phyloP scores from a whole-genome alignment of 1,140 invertebrate species.

The Diorhabda elongata region DNA sequence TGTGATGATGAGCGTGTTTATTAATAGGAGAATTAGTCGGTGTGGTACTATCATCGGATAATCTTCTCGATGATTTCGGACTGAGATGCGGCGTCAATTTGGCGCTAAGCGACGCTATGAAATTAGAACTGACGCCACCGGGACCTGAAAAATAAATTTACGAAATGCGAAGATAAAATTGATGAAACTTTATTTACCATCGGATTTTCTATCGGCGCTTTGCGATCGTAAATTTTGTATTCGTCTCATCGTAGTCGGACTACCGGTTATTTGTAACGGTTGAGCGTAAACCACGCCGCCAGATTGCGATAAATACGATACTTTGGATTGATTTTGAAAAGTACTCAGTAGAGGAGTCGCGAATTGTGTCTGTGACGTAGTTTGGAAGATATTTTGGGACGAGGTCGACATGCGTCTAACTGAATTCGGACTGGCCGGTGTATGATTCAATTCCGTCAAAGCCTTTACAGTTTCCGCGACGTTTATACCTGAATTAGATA shows the following conservation, averaged over 20 bases:
- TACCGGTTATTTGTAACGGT: conserved; percentile 50
- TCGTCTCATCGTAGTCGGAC: conserved; percentile 49
- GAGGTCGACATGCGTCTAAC: conserved; percentile 56
- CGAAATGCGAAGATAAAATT: too few relatives aligned
- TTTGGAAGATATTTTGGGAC: conserved; percentile 38
- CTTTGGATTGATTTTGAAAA: conserved; percentile 51
- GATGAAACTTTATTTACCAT: conserved; percentile 42
- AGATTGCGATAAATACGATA: conserved; percentile 45
- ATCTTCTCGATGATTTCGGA: conserved; percentile 49
- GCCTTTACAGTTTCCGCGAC: conserved; percentile 86
- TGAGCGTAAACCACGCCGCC: conserved; percentile 52
- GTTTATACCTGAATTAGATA: conserved; percentile 49
- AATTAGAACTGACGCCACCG: conserved; percentile 56
- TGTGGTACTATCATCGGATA: conserved; percentile 45
- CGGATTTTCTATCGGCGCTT: conserved; percentile 54
- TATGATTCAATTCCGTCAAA: conserved; percentile 78
- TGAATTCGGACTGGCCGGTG: conserved; percentile 76
- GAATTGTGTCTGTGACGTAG: conserved; percentile 7
- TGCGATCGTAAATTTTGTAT: conserved; percentile 50
- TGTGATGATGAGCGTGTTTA: conserved; percentile 38
- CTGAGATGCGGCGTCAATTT: conserved; percentile 61
- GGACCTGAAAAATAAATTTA: conserved; percentile 40
- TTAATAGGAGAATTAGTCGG: conserved; percentile 37
- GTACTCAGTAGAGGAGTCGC: conserved; percentile 46
- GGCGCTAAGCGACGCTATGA: conserved; percentile 69